These are phyloP conservation scores for Lucinisca nassula DNA, from an alignment of 2,888 invertebrate genomes.

Conservation along the genomic window DNA sequence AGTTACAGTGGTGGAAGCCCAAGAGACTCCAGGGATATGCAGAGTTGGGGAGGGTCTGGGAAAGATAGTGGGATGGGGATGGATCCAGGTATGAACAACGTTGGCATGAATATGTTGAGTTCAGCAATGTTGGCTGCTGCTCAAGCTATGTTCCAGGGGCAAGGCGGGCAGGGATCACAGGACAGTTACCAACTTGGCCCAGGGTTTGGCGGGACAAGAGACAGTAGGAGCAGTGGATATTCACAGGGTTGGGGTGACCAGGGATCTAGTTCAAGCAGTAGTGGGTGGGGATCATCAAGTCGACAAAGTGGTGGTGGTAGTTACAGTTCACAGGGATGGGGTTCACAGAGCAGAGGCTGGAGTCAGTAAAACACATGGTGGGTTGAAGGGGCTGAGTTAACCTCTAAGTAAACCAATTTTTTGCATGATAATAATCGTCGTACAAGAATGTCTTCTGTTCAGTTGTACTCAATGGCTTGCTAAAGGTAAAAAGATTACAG, in stretches of 20 bases:
- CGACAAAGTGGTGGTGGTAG: conserved; percentile 46
- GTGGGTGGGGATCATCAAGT: conserved; percentile 53
- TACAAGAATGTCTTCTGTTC: too few relatives aligned
- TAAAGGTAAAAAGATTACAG: too few relatives aligned
- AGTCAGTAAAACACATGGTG: background rate
- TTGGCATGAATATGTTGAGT: conserved; percentile 83
- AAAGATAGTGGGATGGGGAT: conserved; percentile 39
- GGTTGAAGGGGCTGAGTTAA: too few relatives aligned
- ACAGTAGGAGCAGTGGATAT: conserved; percentile 51
- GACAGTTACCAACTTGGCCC: conserved; percentile 66
- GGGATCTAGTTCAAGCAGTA: conserved; percentile 16
- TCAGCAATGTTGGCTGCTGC: conserved; percentile 84
- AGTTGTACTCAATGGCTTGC: too few relatives aligned
- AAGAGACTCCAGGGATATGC: background rate
- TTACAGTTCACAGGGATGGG: conserved; percentile 44
- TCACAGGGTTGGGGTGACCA: conserved; percentile 41
- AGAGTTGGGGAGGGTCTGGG: conserved; percentile 33
- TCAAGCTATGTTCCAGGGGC: conserved; percentile 81
- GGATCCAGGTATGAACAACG: conserved; percentile 69
- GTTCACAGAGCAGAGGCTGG: background rate
- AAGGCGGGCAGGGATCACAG: conserved; percentile 36
- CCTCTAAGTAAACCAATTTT: too few relatives aligned
- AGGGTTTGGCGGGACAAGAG: conserved; percentile 71
- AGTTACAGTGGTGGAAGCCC: conserved; percentile 14
- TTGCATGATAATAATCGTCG: too few relatives aligned